Percentiles rank a stretch among this genome's conserved stretches.
Evolutionary conservation across 30 jellyfish, hydroid and myxozoan genomes (phyloP).

Genomic region (Clytia hemisphaerica): DNA sequence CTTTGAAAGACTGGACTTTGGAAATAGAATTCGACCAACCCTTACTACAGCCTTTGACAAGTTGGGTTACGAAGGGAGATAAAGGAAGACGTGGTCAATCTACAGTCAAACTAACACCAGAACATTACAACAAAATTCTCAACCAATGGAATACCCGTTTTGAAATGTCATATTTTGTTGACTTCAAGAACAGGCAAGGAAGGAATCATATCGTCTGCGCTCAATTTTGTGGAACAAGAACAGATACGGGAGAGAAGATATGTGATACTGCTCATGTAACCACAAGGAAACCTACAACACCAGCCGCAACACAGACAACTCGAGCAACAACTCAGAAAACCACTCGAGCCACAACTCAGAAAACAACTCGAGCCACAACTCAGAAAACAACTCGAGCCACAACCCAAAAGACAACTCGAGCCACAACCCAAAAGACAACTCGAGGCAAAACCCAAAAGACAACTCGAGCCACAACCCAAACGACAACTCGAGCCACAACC

Average conservation of each 20-base stretch:
- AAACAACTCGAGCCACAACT: too few relatives aligned
- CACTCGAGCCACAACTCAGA: too few relatives aligned
- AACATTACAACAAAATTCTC: neutral
- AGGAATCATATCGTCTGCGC: neutral
- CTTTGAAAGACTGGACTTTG: constrained; percentile 1
- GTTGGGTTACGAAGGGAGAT: neutral
- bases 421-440: too few relatives aligned
- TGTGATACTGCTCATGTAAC: neutral
- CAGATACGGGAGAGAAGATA: neutral
- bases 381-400: too few relatives aligned
- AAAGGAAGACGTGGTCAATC: neutral
- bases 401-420: too few relatives aligned
- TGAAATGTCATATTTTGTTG: neutral
- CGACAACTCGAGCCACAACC: too few relatives aligned
- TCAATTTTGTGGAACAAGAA: neutral
- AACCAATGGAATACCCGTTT: neutral
- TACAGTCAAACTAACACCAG: neutral
- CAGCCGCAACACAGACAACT: too few relatives aligned
- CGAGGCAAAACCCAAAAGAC: too few relatives aligned
- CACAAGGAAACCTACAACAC: too few relatives aligned
- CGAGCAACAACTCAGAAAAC: too few relatives aligned
- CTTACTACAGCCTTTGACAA: neutral
- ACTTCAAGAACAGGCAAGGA: neutral
- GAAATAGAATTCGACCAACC: neutral
- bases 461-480: too few relatives aligned